Conservation (phyloP, 2,113 vertebrate genomes). For the Prochilodus magdalenae region DNA sequence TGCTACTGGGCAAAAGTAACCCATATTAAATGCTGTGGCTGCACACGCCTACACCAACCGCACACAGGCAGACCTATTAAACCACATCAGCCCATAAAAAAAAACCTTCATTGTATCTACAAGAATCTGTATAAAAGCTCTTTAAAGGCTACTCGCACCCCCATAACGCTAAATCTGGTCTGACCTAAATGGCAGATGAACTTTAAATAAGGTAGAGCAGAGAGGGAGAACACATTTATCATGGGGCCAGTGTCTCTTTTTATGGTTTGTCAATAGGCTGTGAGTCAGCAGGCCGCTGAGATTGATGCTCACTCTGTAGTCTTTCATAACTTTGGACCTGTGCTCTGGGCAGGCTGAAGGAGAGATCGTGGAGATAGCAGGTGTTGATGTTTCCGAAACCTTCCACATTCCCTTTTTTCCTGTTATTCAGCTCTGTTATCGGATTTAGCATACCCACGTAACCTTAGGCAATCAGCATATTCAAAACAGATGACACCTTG, state of each 20-base stretch:
- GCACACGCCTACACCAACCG: neutral
- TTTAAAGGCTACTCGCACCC: neutral
- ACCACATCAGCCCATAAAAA: slow-evolving; percentile 2
- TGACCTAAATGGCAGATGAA: slow-evolving; percentile 28
- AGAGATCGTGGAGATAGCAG: slow-evolving; percentile 9
- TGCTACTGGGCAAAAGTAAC: neutral
- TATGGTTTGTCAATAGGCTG: slow-evolving; percentile 37
- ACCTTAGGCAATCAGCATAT: too few species aligned
- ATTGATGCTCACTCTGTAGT: slow-evolving; percentile 9
- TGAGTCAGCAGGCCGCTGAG: slow-evolving; percentile 4
- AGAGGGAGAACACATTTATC: slow-evolving; percentile 15
- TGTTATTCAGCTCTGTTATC: neutral
- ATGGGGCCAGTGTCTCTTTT: slow-evolving; percentile 15
- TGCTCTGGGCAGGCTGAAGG: neutral
- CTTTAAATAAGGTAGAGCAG: slow-evolving; percentile 27
- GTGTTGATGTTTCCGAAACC: neutral
- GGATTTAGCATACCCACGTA: neutral
- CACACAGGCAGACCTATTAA: neutral
- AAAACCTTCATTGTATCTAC: slow-evolving; percentile 15
- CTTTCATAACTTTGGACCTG: neutral
- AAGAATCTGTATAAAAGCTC: slow-evolving; percentile 12
- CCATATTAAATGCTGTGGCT: neutral
- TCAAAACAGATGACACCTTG: too few species aligned
- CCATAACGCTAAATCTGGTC: slow-evolving; percentile 9
- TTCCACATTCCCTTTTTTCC: neutral